Percentiles rank a stretch among this genome's conserved stretches.
Evolutionary conservation across 2,113 vertebrate species (phyloP).

Genomic region (Peromyscus leucopus): DNA sequence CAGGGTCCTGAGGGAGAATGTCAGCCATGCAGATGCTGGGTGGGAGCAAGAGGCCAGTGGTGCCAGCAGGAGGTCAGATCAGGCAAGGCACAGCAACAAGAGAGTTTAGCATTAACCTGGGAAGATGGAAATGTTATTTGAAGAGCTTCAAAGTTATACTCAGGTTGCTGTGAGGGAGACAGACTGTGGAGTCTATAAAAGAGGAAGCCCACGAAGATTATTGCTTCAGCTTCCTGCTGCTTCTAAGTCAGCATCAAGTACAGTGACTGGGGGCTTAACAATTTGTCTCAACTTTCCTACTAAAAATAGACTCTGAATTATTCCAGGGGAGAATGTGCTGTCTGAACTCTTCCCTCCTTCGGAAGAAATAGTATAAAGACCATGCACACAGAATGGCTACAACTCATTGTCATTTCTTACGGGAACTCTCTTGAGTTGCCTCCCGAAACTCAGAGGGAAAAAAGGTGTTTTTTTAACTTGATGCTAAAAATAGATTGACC

Average conservation of each 20-base stretch:
- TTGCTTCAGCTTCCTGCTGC: not conserved
- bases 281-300: not conserved
- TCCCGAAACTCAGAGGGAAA: not conserved
- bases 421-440: not conserved
- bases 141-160: not conserved
- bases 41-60: not conserved
- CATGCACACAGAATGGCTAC: not conserved
- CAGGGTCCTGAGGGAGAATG: not conserved
- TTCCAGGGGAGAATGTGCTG: not conserved
- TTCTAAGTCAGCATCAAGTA: slow-evolving; percentile 32
- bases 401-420: not conserved
- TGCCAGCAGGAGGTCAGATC: not conserved
- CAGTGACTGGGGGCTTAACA: not conserved
- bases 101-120: not conserved
- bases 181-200: not conserved
- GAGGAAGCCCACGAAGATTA: not conserved
- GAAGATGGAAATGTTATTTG: not conserved
- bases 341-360: too few species aligned
- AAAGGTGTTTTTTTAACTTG: not conserved
- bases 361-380: not conserved
- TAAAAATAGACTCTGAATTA: not conserved
- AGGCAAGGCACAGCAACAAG: not conserved
- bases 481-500: slow-evolving; percentile 28
- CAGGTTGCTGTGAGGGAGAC: not conserved
- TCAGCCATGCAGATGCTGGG: not conserved